Evolutionary conservation across 2,888 invertebrate species (phyloP), one percentile per base, ranked within the genome.

Genomic region (Erebia epiphron): DNA sequence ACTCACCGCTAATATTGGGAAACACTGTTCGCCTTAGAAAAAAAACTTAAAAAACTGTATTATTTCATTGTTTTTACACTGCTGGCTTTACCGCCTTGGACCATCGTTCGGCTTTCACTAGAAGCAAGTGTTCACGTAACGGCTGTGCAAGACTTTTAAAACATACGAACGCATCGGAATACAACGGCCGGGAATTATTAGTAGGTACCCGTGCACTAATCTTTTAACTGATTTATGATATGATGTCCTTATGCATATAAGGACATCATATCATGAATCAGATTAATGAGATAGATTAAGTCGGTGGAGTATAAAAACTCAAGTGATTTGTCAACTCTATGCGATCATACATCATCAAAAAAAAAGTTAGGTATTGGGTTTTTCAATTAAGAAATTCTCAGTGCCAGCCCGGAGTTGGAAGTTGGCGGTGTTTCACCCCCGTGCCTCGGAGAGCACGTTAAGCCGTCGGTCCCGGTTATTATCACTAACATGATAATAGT

Each of bases 21-120:
- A 82, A 78, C 79, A 58, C 58, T 73, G 67, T 71, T 61, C 70
- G 70, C 67, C 69, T 68, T 73, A 75, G 75, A 69, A 46, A 61
- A 63, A 70, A 65, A 46, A 58, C 16, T 64, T 62, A 69, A 75
- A 75, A 76, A 77, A 77, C 77, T 79, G 79, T 78, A 79, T 81
- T 81, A 82, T 83, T 80, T 80, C 79, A 74, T 77, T 75, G 68
- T 67, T 71, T 57, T 70, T 74, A 70, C 74, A 70, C 74, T 69
- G 69, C 65, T 71, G 72, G 61, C 73, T 76, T 77, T 77, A 80
- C 80, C 79, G 80, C 72, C 78, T 77, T 75, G 78, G 78, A 70
- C 78, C 75, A 74, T 77, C 79, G 80, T 76, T 72, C 73, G 82
- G 82, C 90, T 89, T 88, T 90, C 90, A 90, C 90, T 90, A 83